Conservation (phyloP, 2,888 invertebrate genomes). For the Lasioglossum malachurum region DNA sequence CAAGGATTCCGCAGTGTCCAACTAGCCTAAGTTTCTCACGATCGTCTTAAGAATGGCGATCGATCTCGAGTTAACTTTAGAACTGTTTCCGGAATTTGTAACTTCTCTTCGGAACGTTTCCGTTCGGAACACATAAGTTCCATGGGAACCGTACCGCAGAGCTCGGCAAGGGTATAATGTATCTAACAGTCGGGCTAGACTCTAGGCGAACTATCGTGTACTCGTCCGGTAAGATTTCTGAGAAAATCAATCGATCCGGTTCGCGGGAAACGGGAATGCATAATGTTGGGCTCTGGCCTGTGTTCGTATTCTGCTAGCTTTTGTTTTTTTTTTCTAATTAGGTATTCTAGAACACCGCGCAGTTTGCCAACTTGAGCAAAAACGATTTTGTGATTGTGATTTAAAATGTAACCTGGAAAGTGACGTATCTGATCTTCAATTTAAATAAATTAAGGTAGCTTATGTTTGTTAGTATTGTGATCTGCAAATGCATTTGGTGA, state of each 20-base stretch:
- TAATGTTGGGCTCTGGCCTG: background rate
- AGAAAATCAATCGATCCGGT: conserved; percentile 41
- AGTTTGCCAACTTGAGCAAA: too few relatives aligned
- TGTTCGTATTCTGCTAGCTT: background rate
- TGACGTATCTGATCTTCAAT: too few relatives aligned
- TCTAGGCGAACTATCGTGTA: conserved; percentile 7
- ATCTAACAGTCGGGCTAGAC: background rate
- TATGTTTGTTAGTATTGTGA: too few relatives aligned
- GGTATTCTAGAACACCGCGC: background rate
- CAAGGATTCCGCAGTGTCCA: background rate
- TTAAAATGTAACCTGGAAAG: too few relatives aligned
- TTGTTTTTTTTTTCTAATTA: background rate
- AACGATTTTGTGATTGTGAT: too few relatives aligned
- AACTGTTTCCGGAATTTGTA: background rate
- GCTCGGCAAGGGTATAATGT: background rate
- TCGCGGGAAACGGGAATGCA: background rate
- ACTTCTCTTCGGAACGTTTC: background rate
- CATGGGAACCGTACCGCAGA: background rate
- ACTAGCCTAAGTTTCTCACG: background rate
- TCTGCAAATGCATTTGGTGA: too few relatives aligned
- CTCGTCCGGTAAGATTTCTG: conserved; percentile 15
- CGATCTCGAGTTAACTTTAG: background rate
- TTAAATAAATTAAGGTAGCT: too few relatives aligned
- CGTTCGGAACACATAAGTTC: background rate
- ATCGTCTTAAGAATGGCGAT: conserved; percentile 35